A percentile compares a stretch with the other conserved stretches of the same genome.
phyloP scores from a whole-genome alignment of 2,113 vertebrate species.

The Phasianus colchicus region DNA sequence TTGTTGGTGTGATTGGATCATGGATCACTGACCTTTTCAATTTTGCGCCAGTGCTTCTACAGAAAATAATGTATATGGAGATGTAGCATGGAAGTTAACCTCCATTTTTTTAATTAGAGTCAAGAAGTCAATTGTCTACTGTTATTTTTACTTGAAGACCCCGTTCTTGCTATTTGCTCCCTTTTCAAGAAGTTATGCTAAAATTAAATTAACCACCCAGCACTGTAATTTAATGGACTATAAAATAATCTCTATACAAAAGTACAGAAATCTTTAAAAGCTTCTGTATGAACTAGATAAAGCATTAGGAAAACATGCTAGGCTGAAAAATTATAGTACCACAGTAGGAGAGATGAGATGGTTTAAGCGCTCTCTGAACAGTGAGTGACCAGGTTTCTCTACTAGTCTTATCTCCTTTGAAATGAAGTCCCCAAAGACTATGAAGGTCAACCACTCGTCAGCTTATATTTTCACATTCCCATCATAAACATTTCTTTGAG shows the following conservation, averaged over 20 bases:
- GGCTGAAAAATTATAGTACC: neutral
- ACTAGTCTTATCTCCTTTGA: neutral
- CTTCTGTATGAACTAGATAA: neutral
- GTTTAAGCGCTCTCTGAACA: neutral
- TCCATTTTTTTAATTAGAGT: neutral
- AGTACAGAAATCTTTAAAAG: neutral
- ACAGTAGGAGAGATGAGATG: neutral
- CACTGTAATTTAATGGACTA: neutral
- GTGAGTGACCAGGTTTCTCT: neutral
- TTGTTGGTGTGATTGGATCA: neutral
- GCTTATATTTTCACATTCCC: neutral
- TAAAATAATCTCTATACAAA: neutral
- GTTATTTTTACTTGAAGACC: neutral
- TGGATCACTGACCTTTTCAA: neutral
- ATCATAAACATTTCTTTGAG: neutral
- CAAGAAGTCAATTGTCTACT: neutral
- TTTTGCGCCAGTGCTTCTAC: neutral
- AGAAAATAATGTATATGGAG: neutral
- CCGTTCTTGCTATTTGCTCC: neutral
- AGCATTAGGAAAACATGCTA: neutral
- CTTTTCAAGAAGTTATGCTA: neutral
- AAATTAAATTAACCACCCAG: neutral
- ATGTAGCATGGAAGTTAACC: neutral
- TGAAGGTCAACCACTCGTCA: neutral
- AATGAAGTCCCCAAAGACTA: neutral